Base-by-base conservation (phyloP, 2,113 vertebrate species). In the Salminus brasiliensis region DNA sequence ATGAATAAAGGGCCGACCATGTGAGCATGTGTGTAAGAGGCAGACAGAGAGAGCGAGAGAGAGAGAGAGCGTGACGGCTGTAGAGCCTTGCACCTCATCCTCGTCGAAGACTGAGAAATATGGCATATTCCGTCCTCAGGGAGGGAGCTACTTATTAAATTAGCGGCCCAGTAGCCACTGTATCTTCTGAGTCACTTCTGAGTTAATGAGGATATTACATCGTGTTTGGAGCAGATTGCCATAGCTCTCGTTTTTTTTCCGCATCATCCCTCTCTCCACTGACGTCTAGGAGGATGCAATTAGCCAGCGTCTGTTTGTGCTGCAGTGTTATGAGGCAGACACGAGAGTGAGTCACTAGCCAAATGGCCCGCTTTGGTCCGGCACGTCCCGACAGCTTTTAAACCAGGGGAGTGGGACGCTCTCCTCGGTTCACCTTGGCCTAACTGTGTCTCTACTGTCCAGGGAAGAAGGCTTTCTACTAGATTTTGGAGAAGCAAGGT, bases 261-360 rank as follows among this genome's bases (percentile, higher is more conserved):
- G 34, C 68, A 63, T 70, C 77, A 71, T 85, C 57, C 30, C 53
- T 76, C 41, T 11, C 41, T 0, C 59, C 41, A 27, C 52, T 85
- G 80, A 76, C 74, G 55, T 85, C 79, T 76, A 72, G 47, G 9
- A 71, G 45, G 75, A 80, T 79, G 79, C 52, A 72, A 81, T 81
- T 85, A 81, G 59, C 55, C 39, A 15, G 81, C 62, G 65, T 84
- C 80, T 83, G 75, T 78, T 55, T 85, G 63, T 80, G 78, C 84
- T 65, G 83, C 76, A 74, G 80, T n/a, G 34, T 72, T 73, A 55
- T 77, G 60, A 67, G 45, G 72, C 77, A 72, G 87, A 83, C 73
- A 73, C 4, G 34, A n/a, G 66, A 62, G 62, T 85, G 80, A 85
- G 80, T 82, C 80, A 85, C 68, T 34, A 21, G 27, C 60, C 52